Conservation (phyloP, 2,113 vertebrate genomes). For the Nothocercus julius region DNA sequence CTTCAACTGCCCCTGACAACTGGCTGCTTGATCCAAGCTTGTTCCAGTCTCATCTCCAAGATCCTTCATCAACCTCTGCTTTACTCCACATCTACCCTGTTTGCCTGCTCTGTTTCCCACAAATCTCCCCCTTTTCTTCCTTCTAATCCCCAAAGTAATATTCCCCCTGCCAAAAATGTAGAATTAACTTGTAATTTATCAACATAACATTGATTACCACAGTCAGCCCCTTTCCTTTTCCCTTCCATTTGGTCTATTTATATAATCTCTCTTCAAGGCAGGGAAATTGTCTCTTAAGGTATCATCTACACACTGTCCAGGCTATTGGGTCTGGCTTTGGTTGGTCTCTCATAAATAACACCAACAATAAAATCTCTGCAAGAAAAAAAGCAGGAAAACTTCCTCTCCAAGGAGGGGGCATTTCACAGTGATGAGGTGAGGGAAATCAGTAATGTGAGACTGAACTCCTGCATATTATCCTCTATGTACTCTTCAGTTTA, state of each 20-base stretch:
- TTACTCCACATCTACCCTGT: neutral
- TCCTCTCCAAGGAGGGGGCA: neutral
- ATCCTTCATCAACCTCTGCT: neutral
- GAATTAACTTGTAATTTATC: neutral
- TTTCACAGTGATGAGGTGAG: neutral
- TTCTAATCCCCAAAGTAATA: neutral
- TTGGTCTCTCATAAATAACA: neutral
- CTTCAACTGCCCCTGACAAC: neutral
- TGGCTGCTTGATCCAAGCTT: neutral
- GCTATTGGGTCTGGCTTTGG: neutral
- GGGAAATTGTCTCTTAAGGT: neutral
- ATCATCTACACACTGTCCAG: neutral
- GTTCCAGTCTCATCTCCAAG: neutral
- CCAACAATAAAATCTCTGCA: neutral
- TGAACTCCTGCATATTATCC: too few relatives aligned
- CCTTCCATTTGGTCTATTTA: neutral
- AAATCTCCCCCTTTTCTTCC: neutral
- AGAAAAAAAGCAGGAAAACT: neutral
- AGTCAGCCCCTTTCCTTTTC: neutral
- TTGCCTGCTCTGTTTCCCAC: neutral
- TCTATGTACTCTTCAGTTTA: too few relatives aligned
- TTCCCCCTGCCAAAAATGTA: neutral
- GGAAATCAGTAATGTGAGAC: too few relatives aligned
- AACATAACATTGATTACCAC: neutral
- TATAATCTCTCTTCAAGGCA: neutral